Evolutionary conservation across 2,797 vertebrate species (phyloP).

Genomic region (Hapalemur alaotrensis): DNA sequence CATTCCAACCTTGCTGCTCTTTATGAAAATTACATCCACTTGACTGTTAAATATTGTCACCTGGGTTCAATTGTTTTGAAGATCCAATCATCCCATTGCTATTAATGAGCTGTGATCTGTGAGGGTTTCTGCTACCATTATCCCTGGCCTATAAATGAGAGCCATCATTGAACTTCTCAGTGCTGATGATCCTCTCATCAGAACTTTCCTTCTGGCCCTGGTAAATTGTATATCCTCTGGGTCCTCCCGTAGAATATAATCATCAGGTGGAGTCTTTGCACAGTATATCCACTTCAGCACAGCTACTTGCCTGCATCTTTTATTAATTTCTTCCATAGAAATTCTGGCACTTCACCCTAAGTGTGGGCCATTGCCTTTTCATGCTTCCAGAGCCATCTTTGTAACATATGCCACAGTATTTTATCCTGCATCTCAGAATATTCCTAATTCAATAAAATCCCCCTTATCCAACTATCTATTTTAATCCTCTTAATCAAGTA

Average conservation of each 20-base stretch:
- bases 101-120: background rate
- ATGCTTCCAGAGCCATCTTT: background rate
- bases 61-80: background rate
- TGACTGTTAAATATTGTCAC: background rate
- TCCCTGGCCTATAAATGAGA: background rate
- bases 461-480: background rate
- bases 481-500: background rate
- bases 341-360: background rate
- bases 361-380: background rate
- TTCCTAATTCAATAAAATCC: background rate
- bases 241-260: background rate
- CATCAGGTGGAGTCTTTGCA: background rate
- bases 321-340: background rate
- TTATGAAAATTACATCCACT: slow-evolving; percentile 36
- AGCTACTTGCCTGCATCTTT: background rate
- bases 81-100: background rate
- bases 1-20: background rate
- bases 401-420: background rate
- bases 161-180: background rate
- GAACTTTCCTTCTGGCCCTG: background rate
- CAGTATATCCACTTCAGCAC: background rate
- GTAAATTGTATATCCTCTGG: background rate
- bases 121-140: background rate
- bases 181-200: background rate
- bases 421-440: background rate